Conservation (phyloP, 2,888 invertebrate species). For the Lasioglossum zephyrum region DNA sequence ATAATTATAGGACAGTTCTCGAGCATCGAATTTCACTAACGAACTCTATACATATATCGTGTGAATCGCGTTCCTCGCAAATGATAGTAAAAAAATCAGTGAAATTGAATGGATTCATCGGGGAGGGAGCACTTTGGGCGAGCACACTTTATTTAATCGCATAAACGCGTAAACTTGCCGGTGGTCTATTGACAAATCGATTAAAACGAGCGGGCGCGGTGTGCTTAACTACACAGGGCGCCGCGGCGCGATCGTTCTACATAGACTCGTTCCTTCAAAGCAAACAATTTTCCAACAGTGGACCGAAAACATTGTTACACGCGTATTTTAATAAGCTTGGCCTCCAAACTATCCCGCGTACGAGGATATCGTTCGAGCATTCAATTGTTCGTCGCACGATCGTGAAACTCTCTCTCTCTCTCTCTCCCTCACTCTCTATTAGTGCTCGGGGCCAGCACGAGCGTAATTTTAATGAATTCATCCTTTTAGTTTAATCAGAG, state of each 20-base stretch:
- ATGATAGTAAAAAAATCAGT: background rate
- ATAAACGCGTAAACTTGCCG: background rate
- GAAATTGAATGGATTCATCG: background rate
- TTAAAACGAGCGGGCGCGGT: background rate
- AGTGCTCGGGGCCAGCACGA: background rate
- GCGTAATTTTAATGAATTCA: conserved; percentile 14
- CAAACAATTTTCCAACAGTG: background rate
- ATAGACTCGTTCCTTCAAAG: background rate
- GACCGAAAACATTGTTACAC: background rate
- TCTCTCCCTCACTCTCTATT: background rate
- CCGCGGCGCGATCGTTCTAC: background rate
- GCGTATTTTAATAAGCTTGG: conserved; percentile 4
- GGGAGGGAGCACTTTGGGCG: background rate
- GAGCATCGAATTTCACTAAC: background rate
- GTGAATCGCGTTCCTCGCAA: background rate
- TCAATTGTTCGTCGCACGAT: background rate
- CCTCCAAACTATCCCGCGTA: background rate
- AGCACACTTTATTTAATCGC: background rate
- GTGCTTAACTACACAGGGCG: background rate
- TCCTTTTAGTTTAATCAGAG: conserved; percentile 10
- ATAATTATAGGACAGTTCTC: background rate
- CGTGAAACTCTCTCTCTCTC: background rate
- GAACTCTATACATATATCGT: background rate
- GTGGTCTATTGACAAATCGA: conserved; percentile 6
- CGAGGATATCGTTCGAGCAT: background rate